These are phyloP conservation scores for Chirona hameri DNA, from an alignment of 2,888 invertebrate species.

Conservation along the genomic window DNA sequence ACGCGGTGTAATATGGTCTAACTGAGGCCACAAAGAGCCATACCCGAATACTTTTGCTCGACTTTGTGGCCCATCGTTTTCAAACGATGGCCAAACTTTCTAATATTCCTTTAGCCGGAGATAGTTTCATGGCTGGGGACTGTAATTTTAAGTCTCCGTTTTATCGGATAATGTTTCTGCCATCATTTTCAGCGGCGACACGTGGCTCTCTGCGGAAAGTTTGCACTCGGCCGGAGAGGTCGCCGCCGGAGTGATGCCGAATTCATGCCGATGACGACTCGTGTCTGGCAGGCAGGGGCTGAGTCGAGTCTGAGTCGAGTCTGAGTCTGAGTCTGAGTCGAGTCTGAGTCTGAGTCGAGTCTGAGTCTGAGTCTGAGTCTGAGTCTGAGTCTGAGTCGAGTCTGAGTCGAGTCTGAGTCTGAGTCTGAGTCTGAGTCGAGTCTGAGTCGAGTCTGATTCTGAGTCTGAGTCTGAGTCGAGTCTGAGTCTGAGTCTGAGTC, in stretches of 20 bases:
- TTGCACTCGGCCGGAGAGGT: neutral
- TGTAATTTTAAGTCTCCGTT: constrained; percentile 4
- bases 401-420: too few relatives aligned
- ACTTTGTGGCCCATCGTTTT: neutral
- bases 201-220: neutral
- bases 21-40: neutral
- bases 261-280: neutral
- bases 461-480: too few relatives aligned
- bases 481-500: too few relatives aligned
- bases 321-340: too few relatives aligned
- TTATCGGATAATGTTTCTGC: constrained; percentile 4
- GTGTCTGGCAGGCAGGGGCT: neutral
- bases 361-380: too few relatives aligned
- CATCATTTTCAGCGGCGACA: neutral
- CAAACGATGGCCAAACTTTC: neutral
- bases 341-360: too few relatives aligned
- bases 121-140: neutral
- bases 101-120: constrained; percentile 5
- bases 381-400: too few relatives aligned
- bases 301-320: too few relatives aligned
- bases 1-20: neutral
- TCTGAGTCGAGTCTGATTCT: too few relatives aligned
- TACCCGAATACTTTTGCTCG: neutral
- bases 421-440: too few relatives aligned
- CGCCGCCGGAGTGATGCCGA: neutral